Base-by-base conservation (phyloP, 2,113 vertebrate species). In the Megaceryle maxima region DNA sequence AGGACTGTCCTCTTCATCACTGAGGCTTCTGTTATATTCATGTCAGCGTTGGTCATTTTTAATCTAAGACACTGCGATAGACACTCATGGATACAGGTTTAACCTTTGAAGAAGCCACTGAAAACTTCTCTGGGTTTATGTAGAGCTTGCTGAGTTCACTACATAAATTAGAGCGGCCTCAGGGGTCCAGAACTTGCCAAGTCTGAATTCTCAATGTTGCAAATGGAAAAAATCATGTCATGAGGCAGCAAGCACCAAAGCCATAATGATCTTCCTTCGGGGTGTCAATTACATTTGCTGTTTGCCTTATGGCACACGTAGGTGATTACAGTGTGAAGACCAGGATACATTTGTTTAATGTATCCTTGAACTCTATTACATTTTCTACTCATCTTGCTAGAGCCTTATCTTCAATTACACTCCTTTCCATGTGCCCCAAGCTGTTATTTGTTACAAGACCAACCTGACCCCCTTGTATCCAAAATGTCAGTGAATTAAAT, bases 361-460 rank as follows among this genome's bases (percentile, higher is more conserved):
- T 84, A 72, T 72, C 72, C 86, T 97, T 77, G 75, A 94, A 90
- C 66, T 77, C 91, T 46, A 87, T 95, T 96, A 81, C 87, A 88
- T 93, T 96, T 95, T 92, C 86, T 80, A 91, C 86, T 94, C 84
- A 22, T 96, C 82, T 91, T 90, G 60, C 94, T 93, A 29, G 37
- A 96, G 80, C 74, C 91, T 97, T 97, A 95, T 96, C 97, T 95
- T 82, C 95, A 88, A 66, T 94, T 97, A 95, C 87, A 85, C 86
- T 95, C 89, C 87, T 68, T 83, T 87, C 90, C 72, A 16, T 66
- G 21, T 66, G 93, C 96, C 95, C 53, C 88, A 72, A 93, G 96
- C 95, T 63, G 68, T 86, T 93, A 74, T 53, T 92, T 91, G 59
- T 79, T 92, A 80, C 59, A 76, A 88, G 84, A 90, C 91, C 78